A percentile compares a stretch with the other conserved stretches of the same genome.
These are phyloP conservation scores for Eupithecia exiguata DNA, from an alignment of 2,888 invertebrate genomes.

Conservation along the genomic window DNA sequence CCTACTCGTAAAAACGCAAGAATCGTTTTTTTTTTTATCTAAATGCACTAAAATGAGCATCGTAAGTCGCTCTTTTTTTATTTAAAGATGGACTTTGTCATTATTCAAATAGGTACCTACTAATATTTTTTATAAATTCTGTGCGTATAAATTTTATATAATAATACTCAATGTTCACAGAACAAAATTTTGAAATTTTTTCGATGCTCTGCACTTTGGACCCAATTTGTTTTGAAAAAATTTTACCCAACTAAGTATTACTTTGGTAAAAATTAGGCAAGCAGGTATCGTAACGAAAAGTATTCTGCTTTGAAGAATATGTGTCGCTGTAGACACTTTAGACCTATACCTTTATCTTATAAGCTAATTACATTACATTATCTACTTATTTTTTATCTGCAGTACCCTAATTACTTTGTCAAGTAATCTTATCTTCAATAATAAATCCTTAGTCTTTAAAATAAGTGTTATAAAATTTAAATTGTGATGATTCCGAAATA, in stretches of 20 bases:
- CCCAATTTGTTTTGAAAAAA: slow-evolving; percentile 4
- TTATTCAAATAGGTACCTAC: neutral
- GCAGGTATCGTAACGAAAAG: neutral
- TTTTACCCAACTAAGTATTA: neutral
- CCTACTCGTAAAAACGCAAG: too few relatives aligned
- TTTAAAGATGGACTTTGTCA: too few relatives aligned
- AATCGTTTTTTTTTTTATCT: too few relatives aligned
- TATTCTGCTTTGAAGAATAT: neutral
- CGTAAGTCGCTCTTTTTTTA: too few relatives aligned
- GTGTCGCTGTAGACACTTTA: neutral
- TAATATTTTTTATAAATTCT: neutral
- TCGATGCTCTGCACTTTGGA: slow-evolving; percentile 6
- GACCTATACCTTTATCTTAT: neutral
- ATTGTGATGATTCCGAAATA: neutral
- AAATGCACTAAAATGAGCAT: too few relatives aligned
- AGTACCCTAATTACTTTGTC: slow-evolving; percentile 2
- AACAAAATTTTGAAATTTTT: neutral
- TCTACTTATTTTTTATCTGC: neutral
- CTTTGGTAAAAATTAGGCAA: slow-evolving; percentile 11
- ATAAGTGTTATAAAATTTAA: neutral
- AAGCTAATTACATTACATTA: neutral
- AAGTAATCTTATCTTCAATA: neutral
- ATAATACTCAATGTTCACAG: neutral
- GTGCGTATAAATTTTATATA: neutral
- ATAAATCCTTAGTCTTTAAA: neutral